Evolutionary conservation across 2,113 vertebrate genomes (phyloP), one percentile per base, ranked within the genome.

Genomic region (Lanius collurio): DNA sequence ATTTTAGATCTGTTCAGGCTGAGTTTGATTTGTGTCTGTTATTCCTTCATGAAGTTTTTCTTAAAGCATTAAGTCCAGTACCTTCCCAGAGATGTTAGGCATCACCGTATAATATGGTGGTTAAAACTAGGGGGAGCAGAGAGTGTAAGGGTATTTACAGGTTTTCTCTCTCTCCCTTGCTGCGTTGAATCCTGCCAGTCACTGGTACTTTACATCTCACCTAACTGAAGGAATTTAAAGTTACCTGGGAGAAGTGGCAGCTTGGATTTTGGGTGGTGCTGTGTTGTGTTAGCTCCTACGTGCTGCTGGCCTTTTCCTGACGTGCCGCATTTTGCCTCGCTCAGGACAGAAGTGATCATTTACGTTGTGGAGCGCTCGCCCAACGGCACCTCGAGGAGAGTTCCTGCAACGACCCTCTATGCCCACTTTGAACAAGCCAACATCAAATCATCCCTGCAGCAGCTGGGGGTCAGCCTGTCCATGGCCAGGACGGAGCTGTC

Each of bases 281-380:
- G 64, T 10, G 3, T 15, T 39, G 21, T 26, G 26, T 50, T 50
- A 30, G 30, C 56, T 65, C 35, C 24, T 62, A 0, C 3, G 4
- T 0, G 1, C 24, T 42, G 49, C 53, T 35, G 46, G 20, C 27
- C 44, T 52, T 41, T 46, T 35, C 10, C 46, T 59, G 26, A 84
- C 7, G 0, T 28, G 18, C 1, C 0, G 0, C 7, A 0, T 71
- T 39, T 90, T 96, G 46, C 33, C 59, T 85, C 15, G 11, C 89
- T 49, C 92, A 99, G 99, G 98, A 99, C 99, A 14, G 99, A 99
- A 96, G 99, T 99, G 68, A 98, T 99, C 35, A 98, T 99, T 90
- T 99, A 99, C 3, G 95, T 99, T 57, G 98, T 99, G 75, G 99
- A 99, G 69, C 99, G 99, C 59, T 99, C 99, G 0, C 99, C 98